Percentiles rank a stretch among this genome's conserved stretches.
phyloP scores from a whole-genome alignment of 2,888 invertebrate species.

The Cheilosia vernalis region DNA sequence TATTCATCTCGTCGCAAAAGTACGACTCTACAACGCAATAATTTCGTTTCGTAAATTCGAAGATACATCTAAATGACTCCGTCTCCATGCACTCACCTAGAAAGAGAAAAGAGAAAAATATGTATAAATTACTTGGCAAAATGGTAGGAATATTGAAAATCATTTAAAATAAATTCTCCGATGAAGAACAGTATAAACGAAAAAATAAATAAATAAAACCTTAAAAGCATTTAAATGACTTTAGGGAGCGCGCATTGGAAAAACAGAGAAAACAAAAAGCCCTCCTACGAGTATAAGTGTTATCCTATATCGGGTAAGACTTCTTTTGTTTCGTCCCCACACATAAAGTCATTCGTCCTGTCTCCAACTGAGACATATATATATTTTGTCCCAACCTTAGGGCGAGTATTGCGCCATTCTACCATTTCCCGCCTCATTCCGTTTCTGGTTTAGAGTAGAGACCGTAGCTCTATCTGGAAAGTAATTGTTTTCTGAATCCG shows the following conservation, averaged over 20 bases:
- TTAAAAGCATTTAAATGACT: slow-evolving; percentile 41
- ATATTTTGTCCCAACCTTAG: slow-evolving; percentile 1
- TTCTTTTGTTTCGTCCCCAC: background rate
- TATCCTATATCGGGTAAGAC: slow-evolving; percentile 18
- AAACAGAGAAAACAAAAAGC: background rate
- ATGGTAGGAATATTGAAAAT: slow-evolving; percentile 9
- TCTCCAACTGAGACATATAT: slow-evolving; percentile 9
- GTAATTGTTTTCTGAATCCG: slow-evolving; percentile 59
- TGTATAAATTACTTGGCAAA: background rate
- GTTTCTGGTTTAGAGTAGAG: no score
- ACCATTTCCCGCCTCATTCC: slow-evolving; percentile 8
- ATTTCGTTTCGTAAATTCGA: no score
- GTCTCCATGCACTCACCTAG: slow-evolving; percentile 44
- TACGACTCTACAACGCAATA: no score
- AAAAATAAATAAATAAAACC: background rate
- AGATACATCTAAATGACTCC: background rate
- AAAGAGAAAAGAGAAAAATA: slow-evolving; percentile 23
- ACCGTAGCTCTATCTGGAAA: slow-evolving; percentile 20
- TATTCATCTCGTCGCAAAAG: no score
- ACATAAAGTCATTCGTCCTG: slow-evolving; percentile 14
- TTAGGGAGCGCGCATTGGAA: background rate
- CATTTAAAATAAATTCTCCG: slow-evolving; percentile 13
- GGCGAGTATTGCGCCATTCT: slow-evolving; percentile 39
- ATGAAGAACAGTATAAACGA: slow-evolving; percentile 2
- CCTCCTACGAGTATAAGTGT: slow-evolving; percentile 30